Evolutionary conservation across 1,140 invertebrate genomes (phyloP), one percentile per base, ranked within the genome.

Genomic region (Heliconius congener): DNA sequence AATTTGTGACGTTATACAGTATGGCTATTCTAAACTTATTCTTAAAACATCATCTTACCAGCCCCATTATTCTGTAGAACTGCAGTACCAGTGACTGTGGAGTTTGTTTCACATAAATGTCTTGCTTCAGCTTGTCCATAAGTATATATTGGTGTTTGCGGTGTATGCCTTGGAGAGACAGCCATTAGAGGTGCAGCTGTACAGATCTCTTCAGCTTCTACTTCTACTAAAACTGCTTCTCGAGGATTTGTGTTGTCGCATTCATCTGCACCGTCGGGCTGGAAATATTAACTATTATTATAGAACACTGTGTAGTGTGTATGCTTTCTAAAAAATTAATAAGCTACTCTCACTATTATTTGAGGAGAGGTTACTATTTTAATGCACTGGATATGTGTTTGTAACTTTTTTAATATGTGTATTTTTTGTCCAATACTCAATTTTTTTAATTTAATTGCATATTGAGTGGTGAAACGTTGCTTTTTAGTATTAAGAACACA

Each of bases 61-160:
- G 87, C 84, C n/a, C 85, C 87, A 83, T 91, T 92, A 11, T 91
- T 84, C 57, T 93, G 90, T 8, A 93, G 73, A 0, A 94, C 84
- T 52, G 93, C 92, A 34, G 92, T 93, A 0, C 92, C 91, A 16
- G 90, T 92, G n/a, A 92, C 84, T 2, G 91, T 87, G 1, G 91
- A 86, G 39, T 83, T 91, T n/a, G 91, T 93, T 60, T 93, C 92
- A 75, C 92, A 93, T 1, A 94, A 82, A 46, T 91, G 80, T 34
- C 92, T 92, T 74, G 89, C 94, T 88, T 90, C 95, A 77, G 94
- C 95, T 78, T 89, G 95, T 79, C 94, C 96, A 86, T 96, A 96
- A 39, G 95, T 95, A 83, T 97, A 97, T 0, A 97, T 95, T 0
- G 97, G 96, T 30, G 96, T 96, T 82, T 97, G 96, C 42, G 96